Evolutionary conservation across 2,888 invertebrate species (phyloP).

Genomic region (Drosophila diplacantha): DNA sequence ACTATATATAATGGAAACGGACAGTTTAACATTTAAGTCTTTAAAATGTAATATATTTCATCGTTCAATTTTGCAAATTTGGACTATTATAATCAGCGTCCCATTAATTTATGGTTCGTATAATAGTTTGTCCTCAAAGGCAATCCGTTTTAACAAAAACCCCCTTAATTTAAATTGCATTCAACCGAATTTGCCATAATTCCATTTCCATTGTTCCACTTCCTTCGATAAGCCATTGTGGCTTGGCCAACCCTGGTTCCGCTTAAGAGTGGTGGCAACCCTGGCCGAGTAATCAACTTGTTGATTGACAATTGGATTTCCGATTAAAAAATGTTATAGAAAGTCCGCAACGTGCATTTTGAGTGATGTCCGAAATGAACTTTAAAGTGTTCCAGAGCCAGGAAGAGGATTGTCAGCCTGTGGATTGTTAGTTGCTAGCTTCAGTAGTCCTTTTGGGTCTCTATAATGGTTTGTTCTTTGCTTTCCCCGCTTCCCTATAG

Average conservation of each 20-base stretch:
- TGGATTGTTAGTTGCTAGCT: slow-evolving; percentile 21
- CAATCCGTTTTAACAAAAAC: background rate
- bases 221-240: no score
- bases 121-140: no score
- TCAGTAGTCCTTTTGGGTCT: background rate
- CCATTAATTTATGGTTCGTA: background rate
- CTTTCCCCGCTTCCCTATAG: slow-evolving; percentile 34
- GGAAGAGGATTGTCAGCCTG: background rate
- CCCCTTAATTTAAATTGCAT: background rate
- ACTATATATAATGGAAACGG: no score
- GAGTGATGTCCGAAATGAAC: background rate
- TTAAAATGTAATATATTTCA: background rate
- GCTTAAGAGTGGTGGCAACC: background rate
- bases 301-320: slow-evolving; percentile 5
- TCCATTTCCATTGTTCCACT: background rate
- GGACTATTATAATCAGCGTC: rapidly evolving
- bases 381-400: background rate
- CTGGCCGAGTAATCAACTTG: slow-evolving; percentile 11
- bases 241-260: background rate
- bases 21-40: background rate
- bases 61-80: background rate
- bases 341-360: background rate
- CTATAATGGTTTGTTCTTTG: slow-evolving; percentile 21
- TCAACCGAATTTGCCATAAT: background rate
- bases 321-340: background rate